Conservation (phyloP, 2,113 vertebrate species). For the Motacilla tschutschensis region DNA sequence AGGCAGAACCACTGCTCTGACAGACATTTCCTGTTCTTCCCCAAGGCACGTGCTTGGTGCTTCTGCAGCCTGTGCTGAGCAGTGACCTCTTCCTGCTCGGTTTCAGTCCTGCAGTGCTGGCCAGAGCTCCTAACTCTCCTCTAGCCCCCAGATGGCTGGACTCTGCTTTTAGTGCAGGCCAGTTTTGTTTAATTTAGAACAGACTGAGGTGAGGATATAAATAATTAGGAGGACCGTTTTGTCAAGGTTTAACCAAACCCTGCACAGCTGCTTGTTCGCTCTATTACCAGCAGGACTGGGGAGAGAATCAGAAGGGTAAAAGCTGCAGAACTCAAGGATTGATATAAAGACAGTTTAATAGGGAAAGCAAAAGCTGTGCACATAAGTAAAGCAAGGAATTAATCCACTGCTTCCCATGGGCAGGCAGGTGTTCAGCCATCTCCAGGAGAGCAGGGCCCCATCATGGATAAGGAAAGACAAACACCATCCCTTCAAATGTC, state of each 20-base stretch:
- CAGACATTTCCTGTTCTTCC: neutral
- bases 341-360: neutral
- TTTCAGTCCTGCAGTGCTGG: neutral
- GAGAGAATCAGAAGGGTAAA: neutral
- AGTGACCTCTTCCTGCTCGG: neutral
- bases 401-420: neutral
- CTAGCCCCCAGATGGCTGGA: neutral
- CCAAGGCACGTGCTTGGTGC: fast-evolving
- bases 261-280: neutral
- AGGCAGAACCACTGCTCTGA: neutral
- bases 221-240: neutral
- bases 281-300: neutral
- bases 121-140: neutral
- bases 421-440: neutral
- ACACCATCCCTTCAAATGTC: neutral
- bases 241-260: neutral
- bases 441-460: neutral
- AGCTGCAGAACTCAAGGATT: neutral
- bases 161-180: neutral
- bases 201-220: neutral
- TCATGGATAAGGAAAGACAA: neutral
- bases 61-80: neutral
- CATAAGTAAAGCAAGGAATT: neutral
- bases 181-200: neutral
- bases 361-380: neutral